These are phyloP conservation scores for Laupala kohalensis DNA, from an alignment of 1,140 invertebrate genomes.

Conservation along the genomic window DNA sequence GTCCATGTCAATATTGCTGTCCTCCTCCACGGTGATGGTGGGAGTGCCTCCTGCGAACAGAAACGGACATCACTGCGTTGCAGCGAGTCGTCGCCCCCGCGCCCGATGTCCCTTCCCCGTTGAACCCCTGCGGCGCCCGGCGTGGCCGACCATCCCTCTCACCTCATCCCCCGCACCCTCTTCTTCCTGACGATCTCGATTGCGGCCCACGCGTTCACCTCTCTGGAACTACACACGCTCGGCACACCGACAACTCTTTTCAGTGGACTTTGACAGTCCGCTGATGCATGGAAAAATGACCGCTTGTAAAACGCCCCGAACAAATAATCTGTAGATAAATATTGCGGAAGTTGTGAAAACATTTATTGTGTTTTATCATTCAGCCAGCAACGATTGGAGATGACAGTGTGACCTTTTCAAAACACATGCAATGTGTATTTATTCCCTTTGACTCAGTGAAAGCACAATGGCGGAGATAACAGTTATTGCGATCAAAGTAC, in stretches of 20 bases:
- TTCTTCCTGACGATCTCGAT: not conserved
- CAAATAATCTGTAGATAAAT: too few species aligned
- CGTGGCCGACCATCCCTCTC: too few species aligned
- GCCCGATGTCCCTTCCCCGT: not conserved
- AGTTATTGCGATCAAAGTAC: too few species aligned
- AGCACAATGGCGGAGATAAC: too few species aligned
- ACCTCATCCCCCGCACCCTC: not conserved
- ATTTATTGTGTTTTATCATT: too few species aligned
- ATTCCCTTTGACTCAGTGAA: too few species aligned
- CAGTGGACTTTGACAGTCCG: not conserved
- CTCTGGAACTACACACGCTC: not conserved
- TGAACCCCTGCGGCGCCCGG: not conserved
- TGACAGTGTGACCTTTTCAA: too few species aligned
- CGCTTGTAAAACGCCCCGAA: too few species aligned
- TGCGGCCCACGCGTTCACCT: too few species aligned
- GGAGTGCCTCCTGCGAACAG: slow-evolving; percentile 34
- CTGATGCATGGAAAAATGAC: not conserved
- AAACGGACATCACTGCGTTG: not conserved
- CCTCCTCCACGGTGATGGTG: slow-evolving; percentile 45
- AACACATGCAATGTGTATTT: too few species aligned
- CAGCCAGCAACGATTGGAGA: too few species aligned
- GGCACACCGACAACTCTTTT: not conserved
- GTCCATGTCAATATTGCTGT: slow-evolving; percentile 55
- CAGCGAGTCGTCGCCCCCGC: not conserved
- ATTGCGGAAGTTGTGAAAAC: too few species aligned